Evolutionary conservation across 2,797 vertebrate genomes (phyloP).

Genomic region (Sebastes glaucus): DNA sequence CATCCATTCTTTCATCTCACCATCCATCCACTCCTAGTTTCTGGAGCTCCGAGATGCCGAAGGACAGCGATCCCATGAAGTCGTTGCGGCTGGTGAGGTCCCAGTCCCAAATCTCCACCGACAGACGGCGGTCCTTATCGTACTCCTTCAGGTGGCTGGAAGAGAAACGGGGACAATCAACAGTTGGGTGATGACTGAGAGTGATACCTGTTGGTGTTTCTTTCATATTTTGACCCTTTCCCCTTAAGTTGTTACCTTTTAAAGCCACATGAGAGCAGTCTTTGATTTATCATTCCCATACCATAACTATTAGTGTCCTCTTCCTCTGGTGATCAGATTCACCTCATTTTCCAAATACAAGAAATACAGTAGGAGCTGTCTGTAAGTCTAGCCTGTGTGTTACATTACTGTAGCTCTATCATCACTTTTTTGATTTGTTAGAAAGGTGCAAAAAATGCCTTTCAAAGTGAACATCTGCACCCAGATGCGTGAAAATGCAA

Average conservation of each 20-base stretch:
- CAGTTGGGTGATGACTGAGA: not conserved
- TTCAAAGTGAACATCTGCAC: constrained; percentile 47
- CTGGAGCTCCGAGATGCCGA: constrained; percentile 76
- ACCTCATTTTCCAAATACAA: not conserved
- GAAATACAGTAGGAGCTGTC: not conserved
- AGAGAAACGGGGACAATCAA: constrained; percentile 13
- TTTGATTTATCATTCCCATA: not conserved
- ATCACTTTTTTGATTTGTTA: not conserved
- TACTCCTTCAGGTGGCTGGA: constrained; percentile 90
- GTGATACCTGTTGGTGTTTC: not conserved
- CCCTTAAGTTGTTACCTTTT: not conserved
- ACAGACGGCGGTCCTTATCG: constrained; percentile 93
- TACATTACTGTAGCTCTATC: not conserved
- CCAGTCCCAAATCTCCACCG: constrained; percentile 98
- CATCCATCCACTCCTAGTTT: constrained; percentile 79
- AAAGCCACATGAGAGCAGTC: not conserved
- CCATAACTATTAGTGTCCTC: not conserved
- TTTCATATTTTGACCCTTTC: not conserved
- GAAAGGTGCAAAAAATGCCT: not conserved
- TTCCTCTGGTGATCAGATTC: not conserved
- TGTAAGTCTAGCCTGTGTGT: not conserved
- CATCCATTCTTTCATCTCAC: constrained; percentile 56
- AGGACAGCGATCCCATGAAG: constrained; percentile 97
- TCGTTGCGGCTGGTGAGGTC: constrained; percentile 97
- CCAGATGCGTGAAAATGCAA: constrained; percentile 41